These are phyloP conservation scores for Cacoxenus indagator DNA, from an alignment of 2,888 invertebrate species.

Conservation along the genomic window DNA sequence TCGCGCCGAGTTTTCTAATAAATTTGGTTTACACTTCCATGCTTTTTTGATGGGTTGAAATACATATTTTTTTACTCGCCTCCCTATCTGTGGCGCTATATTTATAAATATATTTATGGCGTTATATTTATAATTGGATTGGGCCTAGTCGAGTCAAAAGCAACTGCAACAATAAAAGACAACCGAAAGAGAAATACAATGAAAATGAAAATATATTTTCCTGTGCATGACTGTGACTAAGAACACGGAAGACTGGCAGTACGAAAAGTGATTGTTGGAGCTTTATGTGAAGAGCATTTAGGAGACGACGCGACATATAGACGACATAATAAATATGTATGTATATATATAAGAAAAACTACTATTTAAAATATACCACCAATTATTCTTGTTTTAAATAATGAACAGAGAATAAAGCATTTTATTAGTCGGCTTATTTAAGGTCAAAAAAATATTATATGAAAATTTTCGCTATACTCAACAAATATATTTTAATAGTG, in stretches of 20 bases:
- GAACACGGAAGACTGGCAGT: too few species aligned
- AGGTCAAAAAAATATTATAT: constrained; percentile 3
- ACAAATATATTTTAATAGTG: background rate
- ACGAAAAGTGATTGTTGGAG: too few species aligned
- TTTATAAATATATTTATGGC: constrained; percentile 14
- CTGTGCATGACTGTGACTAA: constrained; percentile 3
- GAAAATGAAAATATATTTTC: background rate
- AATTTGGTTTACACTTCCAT: background rate
- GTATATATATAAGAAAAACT: background rate
- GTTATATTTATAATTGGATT: constrained; percentile 20
- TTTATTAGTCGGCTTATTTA: background rate
- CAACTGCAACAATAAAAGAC: background rate
- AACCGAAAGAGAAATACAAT: background rate
- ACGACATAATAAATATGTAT: background rate
- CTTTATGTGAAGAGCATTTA: too few species aligned
- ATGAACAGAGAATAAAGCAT: background rate
- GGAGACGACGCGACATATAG: background rate
- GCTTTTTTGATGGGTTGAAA: background rate
- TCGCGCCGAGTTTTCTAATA: background rate
- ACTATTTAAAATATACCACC: background rate
- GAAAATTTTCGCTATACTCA: background rate
- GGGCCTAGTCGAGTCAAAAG: background rate
- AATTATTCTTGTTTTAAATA: background rate
- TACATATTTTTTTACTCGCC: background rate
- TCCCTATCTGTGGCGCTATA: constrained; percentile 6